Base-by-base conservation (phyloP, 2,888 invertebrate species). In the Cordilura impudica region DNA sequence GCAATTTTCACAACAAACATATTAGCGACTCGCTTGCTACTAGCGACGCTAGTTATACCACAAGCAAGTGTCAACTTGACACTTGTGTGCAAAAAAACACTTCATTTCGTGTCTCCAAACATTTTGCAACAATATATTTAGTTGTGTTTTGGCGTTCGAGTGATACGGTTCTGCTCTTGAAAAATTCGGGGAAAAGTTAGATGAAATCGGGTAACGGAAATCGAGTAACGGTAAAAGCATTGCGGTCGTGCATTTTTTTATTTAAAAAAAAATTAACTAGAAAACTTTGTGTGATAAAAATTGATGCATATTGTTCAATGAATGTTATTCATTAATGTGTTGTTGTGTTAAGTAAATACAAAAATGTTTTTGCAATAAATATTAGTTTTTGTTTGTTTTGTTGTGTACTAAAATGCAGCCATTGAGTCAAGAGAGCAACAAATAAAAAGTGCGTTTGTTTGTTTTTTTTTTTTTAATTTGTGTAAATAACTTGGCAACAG, bases 61-160 rank as follows among this genome's bases (percentile, higher is more conserved):
- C n/a, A n/a, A n/a, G n/a, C n/a, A n/a, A n/a, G n/a, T n/a, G n/a
- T n/a, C n/a, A n/a, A n/a, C n/a, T n/a, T n/a, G n/a, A n/a, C n/a
- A n/a, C n/a, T n/a, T n/a, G 65, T 51, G 35, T 65, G 16, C 35
- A 14, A 39, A 14, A 21, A 67, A 67, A 67, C 10, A 16, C 31
- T 23, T 29, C 5, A 8, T 16, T 60, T 65, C 29, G 31, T 63
- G 18, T 21, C 10, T 21, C 49, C 23, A 16, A 61, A 61, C 16
- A 16, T 16, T 31, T 54, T 65, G 43, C 60, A 54, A 14, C 12
- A 14, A 47, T 21, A 23, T 61, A 47, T 49, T 71, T 47, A 79
- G 79, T 79, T 66, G 60, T 26, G 54, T 23, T 76, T 71, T 63
- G 43, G 60, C 60, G 45, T 77, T 76, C 65, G 51, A 60, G 60